Evolutionary conservation across 2,888 invertebrate species (phyloP), one percentile per base, ranked within the genome.

Genomic region (Sericinus montela): DNA sequence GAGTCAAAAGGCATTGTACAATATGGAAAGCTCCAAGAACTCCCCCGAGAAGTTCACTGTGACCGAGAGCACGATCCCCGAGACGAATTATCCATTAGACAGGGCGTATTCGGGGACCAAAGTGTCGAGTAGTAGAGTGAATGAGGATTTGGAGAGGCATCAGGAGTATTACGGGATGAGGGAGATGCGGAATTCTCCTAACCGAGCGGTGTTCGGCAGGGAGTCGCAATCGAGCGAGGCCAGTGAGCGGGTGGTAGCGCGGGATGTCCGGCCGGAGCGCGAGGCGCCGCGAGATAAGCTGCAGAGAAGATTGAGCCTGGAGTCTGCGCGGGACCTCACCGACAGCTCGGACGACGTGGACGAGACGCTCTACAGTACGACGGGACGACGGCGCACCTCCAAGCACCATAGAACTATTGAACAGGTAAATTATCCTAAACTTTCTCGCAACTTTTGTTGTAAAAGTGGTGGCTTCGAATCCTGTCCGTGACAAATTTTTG

Each of bases 301-400:
- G 46, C 89, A 91, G 66, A 82, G 94, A 51, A 88, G 94, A 35
- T 83, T 94, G 52, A 94, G 94, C 41, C 71, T 94, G 41, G 94
- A 94, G 68, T 94, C 94, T 1, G 93, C 93, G 29, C 82, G 93
- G 28, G 93, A 93, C 52, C 81, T 94, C 38, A 93, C 93, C 0
- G 94, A 94, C 61, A 93, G 91, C 65, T 92, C 93, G 8, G 93
- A 93, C 56, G 93, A 93, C 56, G 70, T 91, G 15, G 92, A 92
- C 59, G 89, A 89, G 54, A 83, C 86, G 7, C 61, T 82, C 55
- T 90, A 89, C 65, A 86, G 89, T 59, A 90, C 91, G 38, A 91
- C 91, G 48, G 91, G 91, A 1, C 83, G 92, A 41, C 78, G 92
- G 37, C 90, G 91, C 28, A 80, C 86, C 13, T 72, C 77, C 15